Percentiles rank a stretch among this genome's conserved stretches.
phyloP scores from a whole-genome alignment of 2,888 invertebrate species.

The Electrophaes corylata region DNA sequence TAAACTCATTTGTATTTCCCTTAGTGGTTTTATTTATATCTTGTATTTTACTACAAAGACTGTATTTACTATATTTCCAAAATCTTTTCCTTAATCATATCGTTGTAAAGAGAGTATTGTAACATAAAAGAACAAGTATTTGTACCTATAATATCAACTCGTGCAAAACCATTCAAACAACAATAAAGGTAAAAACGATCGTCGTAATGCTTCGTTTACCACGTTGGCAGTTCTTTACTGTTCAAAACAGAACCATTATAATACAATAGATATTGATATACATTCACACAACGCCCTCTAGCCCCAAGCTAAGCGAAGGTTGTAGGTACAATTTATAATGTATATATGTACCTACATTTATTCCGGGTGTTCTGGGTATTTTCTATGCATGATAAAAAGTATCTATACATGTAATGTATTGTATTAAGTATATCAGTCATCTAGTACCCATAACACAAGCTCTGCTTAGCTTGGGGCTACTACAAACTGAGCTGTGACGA shows the following conservation, averaged over 20 bases:
- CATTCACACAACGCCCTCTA: no score
- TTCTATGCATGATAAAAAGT: no score
- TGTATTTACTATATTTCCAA: neutral
- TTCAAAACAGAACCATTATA: conserved; percentile 18
- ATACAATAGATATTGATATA: no score
- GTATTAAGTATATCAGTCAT: no score
- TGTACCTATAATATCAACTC: neutral
- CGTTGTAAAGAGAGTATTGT: neutral
- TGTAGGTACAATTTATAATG: no score
- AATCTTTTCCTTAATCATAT: neutral
- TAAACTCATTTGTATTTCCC: neutral
- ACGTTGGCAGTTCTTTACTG: neutral
- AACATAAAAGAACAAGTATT: neutral
- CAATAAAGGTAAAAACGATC: neutral
- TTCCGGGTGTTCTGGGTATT: no score
- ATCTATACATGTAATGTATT: no score
- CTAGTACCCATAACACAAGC: no score
- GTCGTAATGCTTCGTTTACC: neutral
- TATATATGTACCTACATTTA: no score
- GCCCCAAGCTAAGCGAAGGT: no score
- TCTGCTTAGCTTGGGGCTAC: no score
- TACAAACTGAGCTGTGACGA: no score
- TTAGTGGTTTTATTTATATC: neutral
- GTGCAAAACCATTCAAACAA: neutral
- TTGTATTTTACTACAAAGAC: neutral